Conservation (phyloP, 37 sponge, comb jelly and placozoan genomes). For the Axinella damicornis region DNA sequence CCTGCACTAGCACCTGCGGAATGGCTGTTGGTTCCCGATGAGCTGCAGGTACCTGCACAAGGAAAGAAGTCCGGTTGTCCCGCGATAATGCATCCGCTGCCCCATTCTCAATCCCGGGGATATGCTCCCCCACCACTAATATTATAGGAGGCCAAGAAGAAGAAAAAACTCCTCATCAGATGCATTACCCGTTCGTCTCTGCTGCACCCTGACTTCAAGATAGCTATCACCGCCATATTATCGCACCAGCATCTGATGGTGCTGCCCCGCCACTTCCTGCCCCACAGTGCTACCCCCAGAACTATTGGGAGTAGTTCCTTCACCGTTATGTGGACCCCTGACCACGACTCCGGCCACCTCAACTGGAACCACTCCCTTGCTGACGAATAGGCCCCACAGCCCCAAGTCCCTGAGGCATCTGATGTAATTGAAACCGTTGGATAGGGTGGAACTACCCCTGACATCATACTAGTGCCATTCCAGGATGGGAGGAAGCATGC, state of each 20-base stretch:
- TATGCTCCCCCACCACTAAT: neutral
- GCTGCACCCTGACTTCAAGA: neutral
- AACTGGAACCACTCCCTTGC: slow-evolving; percentile 39
- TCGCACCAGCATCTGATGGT: slow-evolving; percentile 38
- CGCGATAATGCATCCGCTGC: slow-evolving; percentile 15
- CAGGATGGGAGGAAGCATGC: slow-evolving; percentile 24
- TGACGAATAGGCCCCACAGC: slow-evolving; percentile 36
- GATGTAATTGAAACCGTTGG: slow-evolving; percentile 22
- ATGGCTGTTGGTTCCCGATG: neutral
- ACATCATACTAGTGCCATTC: slow-evolving; percentile 36
- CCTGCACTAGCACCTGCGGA: neutral
- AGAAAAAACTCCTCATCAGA: neutral
- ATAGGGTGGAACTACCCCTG: neutral
- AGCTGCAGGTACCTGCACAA: neutral
- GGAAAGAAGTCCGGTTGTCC: neutral
- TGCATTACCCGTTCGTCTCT: slow-evolving; percentile 4
- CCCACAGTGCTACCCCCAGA: slow-evolving; percentile 24
- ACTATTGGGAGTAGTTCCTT: slow-evolving; percentile 52
- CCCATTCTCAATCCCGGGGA: neutral
- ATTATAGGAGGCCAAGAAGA: neutral
- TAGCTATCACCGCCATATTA: slow-evolving; percentile 56
- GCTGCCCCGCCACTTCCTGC: neutral
- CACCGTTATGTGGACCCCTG: slow-evolving; percentile 14
- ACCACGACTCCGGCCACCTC: slow-evolving; percentile 10
- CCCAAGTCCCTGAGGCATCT: slow-evolving; percentile 58